A percentile compares a stretch with the other conserved stretches of the same genome.
Conservation (phyloP, 2,797 vertebrate species). For the Cryptoblepharus egeriae region DNA sequence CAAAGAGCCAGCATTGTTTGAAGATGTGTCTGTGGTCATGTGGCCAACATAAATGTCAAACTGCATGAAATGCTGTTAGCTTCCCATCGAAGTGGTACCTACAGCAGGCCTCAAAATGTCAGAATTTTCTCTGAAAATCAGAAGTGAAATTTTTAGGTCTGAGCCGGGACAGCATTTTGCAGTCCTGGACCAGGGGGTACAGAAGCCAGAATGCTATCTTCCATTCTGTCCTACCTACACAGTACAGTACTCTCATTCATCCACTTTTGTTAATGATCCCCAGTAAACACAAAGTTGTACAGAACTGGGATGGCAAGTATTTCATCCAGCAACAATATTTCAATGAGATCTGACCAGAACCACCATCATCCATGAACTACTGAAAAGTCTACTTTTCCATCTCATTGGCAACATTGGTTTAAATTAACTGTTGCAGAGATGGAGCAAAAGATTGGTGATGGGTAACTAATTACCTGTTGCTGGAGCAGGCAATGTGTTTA, state of each 20-base stretch:
- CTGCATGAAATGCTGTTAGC: too few relatives aligned
- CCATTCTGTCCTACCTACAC: not conserved
- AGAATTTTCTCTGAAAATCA: too few relatives aligned
- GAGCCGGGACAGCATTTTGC: too few relatives aligned
- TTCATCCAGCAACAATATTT: conserved; percentile 2
- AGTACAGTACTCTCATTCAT: not conserved
- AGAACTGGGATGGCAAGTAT: not conserved
- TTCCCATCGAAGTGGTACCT: too few relatives aligned
- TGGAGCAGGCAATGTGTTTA: conserved; percentile 53
- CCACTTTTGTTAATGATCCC: not conserved
- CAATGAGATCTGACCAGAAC: not conserved
- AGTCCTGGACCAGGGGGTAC: too few relatives aligned
- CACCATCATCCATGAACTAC: fast-evolving
- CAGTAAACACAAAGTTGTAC: not conserved
- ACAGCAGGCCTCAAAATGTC: too few relatives aligned
- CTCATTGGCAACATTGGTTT: conserved; percentile 40
- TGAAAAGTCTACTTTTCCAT: conserved; percentile 19
- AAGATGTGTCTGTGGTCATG: too few relatives aligned
- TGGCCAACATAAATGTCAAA: too few relatives aligned
- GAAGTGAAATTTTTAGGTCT: too few relatives aligned
- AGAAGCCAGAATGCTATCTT: not conserved
- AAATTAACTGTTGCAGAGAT: conserved; percentile 49
- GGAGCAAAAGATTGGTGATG: conserved; percentile 49
- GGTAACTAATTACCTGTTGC: conserved; percentile 70
- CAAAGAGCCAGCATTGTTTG: too few relatives aligned